Percentiles rank a stretch among this genome's conserved stretches.
phyloP scores from a whole-genome alignment of 64 coral and sea anemone genomes.

The Hydrozoanthus tunicans region DNA sequence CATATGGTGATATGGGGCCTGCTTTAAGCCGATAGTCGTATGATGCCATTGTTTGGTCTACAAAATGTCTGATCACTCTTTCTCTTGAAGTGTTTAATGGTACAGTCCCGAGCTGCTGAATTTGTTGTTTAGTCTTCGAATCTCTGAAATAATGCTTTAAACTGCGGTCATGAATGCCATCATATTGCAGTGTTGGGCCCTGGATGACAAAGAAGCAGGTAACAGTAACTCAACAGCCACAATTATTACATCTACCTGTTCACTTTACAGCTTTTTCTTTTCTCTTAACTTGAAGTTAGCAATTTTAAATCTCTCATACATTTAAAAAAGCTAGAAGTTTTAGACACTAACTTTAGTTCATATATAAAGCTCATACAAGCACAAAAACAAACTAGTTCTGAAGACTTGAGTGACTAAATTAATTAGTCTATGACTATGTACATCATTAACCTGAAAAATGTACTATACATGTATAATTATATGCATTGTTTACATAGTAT shows the following conservation, averaged over 20 bases:
- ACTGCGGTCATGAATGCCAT: constrained; percentile 97
- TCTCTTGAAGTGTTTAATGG: constrained; percentile 57
- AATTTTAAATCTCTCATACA: too few relatives aligned
- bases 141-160: constrained; percentile 91
- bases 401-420: too few relatives aligned
- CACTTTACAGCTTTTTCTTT: too few relatives aligned
- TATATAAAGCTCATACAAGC: too few relatives aligned
- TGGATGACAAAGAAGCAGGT: neutral
- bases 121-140: constrained; percentile 69
- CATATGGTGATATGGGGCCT: constrained; percentile 85
- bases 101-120: constrained; percentile 75
- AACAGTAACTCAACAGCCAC: neutral
- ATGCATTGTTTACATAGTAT: too few relatives aligned
- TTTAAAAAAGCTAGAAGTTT: too few relatives aligned
- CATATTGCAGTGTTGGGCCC: constrained; percentile 94
- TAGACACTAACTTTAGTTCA: too few relatives aligned
- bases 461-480: too few relatives aligned
- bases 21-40: constrained; percentile 78
- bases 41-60: constrained; percentile 89
- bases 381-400: too few relatives aligned
- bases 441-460: too few relatives aligned
- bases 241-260: neutral
- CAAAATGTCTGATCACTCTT: constrained; percentile 62
- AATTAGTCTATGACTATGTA: too few relatives aligned
- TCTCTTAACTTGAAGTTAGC: too few relatives aligned